phyloP scores from a whole-genome alignment of 2,113 vertebrate genomes.

The Echinops telfairi region DNA sequence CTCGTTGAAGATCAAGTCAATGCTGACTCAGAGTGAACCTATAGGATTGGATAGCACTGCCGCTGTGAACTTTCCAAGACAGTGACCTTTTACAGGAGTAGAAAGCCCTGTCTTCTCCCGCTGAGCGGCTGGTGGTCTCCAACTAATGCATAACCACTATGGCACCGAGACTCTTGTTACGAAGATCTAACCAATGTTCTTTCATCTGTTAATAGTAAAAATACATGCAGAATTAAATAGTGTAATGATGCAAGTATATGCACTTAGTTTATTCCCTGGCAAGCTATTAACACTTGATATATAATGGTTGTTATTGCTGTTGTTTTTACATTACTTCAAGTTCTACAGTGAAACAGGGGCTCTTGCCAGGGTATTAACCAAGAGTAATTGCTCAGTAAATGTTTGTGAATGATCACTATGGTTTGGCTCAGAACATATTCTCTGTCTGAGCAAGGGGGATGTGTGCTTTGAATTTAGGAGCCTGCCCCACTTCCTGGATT shows the following conservation, averaged over 20 bases:
- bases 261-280: background rate
- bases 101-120: too few species aligned
- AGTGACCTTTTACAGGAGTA: too few species aligned
- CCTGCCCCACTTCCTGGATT: background rate
- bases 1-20: too few species aligned
- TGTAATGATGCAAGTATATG: background rate
- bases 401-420: slow-evolving; percentile 15
- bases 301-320: background rate
- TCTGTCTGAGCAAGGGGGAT: background rate
- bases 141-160: too few species aligned
- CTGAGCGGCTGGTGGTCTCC: too few species aligned
- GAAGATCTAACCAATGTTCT: background rate
- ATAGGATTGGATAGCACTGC: too few species aligned
- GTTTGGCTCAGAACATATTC: background rate
- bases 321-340: background rate
- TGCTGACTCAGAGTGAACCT: too few species aligned
- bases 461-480: background rate
- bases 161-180: too few species aligned
- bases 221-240: background rate
- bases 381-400: background rate
- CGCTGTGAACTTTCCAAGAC: too few species aligned
- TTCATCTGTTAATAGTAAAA: background rate
- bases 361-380: slow-evolving; percentile 1
- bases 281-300: background rate
- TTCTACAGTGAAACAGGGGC: background rate